These are phyloP conservation scores for Sclerurus mexicanus DNA, from an alignment of 2,113 vertebrate genomes.

Conservation along the genomic window DNA sequence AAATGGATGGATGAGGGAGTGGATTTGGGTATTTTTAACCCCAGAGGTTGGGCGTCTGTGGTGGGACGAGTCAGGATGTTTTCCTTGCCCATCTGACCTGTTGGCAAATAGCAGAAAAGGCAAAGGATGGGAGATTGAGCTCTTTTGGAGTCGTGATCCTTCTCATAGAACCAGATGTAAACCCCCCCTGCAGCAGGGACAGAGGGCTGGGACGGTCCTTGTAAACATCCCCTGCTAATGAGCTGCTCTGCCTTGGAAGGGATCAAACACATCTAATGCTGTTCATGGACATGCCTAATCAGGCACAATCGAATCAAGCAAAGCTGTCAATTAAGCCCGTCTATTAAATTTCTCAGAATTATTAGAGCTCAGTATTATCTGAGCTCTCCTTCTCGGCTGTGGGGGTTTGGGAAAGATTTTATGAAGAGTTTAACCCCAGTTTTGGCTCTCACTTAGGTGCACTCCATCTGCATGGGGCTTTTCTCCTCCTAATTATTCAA, in stretches of 20 bases:
- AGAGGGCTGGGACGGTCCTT: not conserved
- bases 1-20: accelerated
- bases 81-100: not conserved
- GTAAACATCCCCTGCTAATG: conserved; percentile 25
- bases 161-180: not conserved
- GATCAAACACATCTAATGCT: not conserved
- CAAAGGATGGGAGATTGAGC: not conserved
- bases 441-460: not conserved
- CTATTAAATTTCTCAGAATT: not conserved
- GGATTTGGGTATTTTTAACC: not conserved
- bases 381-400: not conserved
- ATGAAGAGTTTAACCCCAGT: accelerated
- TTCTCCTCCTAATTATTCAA: conserved; percentile 4
- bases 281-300: not conserved
- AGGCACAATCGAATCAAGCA: not conserved
- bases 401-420: not conserved
- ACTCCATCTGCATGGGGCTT: not conserved
- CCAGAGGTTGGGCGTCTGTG: not conserved
- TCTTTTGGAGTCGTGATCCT: accelerated
- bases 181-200: not conserved
- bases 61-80: not conserved
- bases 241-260: not conserved
- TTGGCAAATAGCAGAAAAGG: not conserved
- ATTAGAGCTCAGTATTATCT: not conserved
- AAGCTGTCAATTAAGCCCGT: not conserved